phyloP scores from a whole-genome alignment of 2,113 vertebrate genomes.

The Nansenia antarctica region DNA sequence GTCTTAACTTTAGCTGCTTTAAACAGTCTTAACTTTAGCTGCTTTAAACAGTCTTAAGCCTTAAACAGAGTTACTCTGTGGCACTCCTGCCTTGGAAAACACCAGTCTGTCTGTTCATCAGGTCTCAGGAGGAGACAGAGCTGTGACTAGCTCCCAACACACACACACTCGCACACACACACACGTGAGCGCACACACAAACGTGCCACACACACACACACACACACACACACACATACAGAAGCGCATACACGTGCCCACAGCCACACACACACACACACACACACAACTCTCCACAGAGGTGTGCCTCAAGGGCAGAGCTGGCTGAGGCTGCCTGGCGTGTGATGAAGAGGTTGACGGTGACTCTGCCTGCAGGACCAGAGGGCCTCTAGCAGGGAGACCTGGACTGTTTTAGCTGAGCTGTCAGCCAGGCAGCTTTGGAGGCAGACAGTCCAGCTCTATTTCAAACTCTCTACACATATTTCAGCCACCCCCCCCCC shows the following conservation, averaged over 20 bases:
- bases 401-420: conserved; percentile 47
- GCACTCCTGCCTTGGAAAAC: too few relatives aligned
- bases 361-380: conserved; percentile 23
- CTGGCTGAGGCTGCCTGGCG: conserved; percentile 30
- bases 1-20: too few relatives aligned
- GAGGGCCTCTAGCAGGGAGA: conserved; percentile 18
- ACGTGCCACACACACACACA: too few relatives aligned
- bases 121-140: too few relatives aligned
- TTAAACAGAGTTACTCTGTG: too few relatives aligned
- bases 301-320: conserved; percentile 27
- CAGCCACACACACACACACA: conserved; percentile 16
- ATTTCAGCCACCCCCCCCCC: not conserved
- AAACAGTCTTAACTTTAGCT: too few relatives aligned
- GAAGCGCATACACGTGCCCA: not conserved
- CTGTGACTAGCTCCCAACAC: too few relatives aligned
- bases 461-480: conserved; percentile 35
- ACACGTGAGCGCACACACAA: too few relatives aligned
- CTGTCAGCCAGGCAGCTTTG: conserved; percentile 30
- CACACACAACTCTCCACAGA: conserved; percentile 6
- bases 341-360: conserved; percentile 34
- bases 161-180: not conserved
- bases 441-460: conserved; percentile 17
- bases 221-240: too few relatives aligned
- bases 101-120: conserved; percentile 56
- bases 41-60: conserved; percentile 52